Evolutionary conservation across 2,888 invertebrate species (phyloP), one percentile per base, ranked within the genome.

Genomic region (Oasisia sp.): DNA sequence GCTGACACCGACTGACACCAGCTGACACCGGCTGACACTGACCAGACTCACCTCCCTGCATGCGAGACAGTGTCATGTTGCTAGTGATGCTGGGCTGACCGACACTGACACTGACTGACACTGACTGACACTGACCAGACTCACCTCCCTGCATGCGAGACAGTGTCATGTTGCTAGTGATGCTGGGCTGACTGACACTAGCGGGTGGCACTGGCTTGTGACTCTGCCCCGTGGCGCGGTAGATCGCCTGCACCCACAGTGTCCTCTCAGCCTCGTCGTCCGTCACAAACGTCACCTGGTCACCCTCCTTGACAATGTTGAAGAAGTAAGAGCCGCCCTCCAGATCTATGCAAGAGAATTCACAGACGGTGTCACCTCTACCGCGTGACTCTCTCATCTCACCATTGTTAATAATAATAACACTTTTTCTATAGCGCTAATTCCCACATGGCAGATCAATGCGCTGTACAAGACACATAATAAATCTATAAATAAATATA

Each of bases 171-270:
- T 99, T 98, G 93, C 96, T 96, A 97, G 98, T 98, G 92, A 93
- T 94, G 93, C 95, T 95, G 93, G 95, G 95, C 32, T 98, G 98
- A 74, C 94, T 95, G 92, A 94, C 96, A 19, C 74, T 74, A 0
- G 99, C 99, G 11, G 99, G 99, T 27, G 94, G 93, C 9, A 91
- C 89, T 5, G 99, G 99, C 96, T 99, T 99, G 97, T 99, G 99
- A 92, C 99, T 98, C 96, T 99, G 99, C 8, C 99, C 99, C 1
- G 99, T 99, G n/a, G 99, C 99, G 94, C 99, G 97, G 96, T 99
- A 99, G 97, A 99, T 97, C 2, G 99, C 99, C 98, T 99, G 99
- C 58, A 99, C 99, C 99, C 99, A 99, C 94, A 99, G 97, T 96
- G 99, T 99, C 95, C 99, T 98, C 96, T 99, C 99, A 95, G 98